These are phyloP conservation scores for Scomber scombrus DNA, from an alignment of 2,113 vertebrate genomes.

Conservation along the genomic window DNA sequence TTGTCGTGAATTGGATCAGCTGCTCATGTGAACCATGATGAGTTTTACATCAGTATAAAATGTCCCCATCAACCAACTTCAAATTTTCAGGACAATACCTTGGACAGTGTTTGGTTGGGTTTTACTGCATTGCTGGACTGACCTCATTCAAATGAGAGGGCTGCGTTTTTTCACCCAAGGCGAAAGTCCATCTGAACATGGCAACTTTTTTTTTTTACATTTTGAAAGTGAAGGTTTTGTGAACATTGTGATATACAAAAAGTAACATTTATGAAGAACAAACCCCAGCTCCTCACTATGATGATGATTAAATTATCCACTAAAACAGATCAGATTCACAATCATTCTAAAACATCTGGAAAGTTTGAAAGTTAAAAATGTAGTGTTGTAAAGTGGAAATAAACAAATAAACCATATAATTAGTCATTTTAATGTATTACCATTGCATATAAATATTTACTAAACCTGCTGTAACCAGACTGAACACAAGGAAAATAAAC, in stretches of 20 bases:
- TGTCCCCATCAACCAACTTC: not conserved
- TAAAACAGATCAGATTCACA: not conserved
- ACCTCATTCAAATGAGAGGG: conserved; percentile 14
- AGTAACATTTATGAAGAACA: not conserved
- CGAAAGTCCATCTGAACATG: too few species aligned
- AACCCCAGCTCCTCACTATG: not conserved
- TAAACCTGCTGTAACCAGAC: not conserved
- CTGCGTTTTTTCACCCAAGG: not conserved
- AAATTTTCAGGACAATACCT: not conserved
- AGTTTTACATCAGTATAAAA: not conserved
- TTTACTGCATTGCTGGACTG: conserved; percentile 7
- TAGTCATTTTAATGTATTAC: too few species aligned
- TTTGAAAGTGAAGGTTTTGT: too few species aligned
- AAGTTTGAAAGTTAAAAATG: not conserved
- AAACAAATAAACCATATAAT: too few species aligned
- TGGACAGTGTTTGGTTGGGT: too few species aligned
- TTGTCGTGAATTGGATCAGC: not conserved
- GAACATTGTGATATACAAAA: not conserved
- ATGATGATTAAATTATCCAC: not conserved
- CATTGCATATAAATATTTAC: not conserved
- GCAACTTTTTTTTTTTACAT: too few species aligned
- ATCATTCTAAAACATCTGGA: not conserved
- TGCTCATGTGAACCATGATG: not conserved
- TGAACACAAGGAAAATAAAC: not conserved
- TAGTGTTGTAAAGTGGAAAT: too few species aligned